phyloP scores from a whole-genome alignment of 1,140 invertebrate genomes.

The Calliphora vicina region DNA sequence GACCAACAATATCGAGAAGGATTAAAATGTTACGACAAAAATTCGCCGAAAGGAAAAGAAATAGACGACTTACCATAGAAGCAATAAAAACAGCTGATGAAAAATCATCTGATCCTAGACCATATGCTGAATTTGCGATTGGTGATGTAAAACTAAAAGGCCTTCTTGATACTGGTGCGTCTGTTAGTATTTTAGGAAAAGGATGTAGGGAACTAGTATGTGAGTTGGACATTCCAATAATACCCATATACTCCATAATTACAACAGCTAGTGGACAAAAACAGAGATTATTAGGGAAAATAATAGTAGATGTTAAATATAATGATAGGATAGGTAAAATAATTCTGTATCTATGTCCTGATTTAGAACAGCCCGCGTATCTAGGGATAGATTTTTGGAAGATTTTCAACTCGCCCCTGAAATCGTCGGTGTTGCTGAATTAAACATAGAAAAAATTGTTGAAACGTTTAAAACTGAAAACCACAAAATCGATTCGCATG shows the following conservation, averaged over 20 bases:
- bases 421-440: not conserved
- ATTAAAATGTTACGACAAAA: too few relatives aligned
- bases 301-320: not conserved
- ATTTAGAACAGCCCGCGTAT: not conserved
- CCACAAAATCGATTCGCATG: too few relatives aligned
- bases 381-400: not conserved
- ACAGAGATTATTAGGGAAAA: not conserved
- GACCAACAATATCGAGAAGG: too few relatives aligned
- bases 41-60: not conserved
- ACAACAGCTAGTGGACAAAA: not conserved
- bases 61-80: not conserved
- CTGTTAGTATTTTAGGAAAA: not conserved
- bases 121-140: not conserved
- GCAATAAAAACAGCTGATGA: not conserved
- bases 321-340: not conserved
- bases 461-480: not conserved
- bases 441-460: not conserved
- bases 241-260: not conserved
- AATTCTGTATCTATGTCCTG: not conserved
- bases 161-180: not conserved
- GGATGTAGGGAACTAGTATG: too few relatives aligned
- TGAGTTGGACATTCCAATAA: not conserved
- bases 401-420: not conserved
- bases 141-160: not conserved
- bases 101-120: not conserved